phyloP scores from a whole-genome alignment of 2,888 invertebrate species.

The Agonopterix heracliana region DNA sequence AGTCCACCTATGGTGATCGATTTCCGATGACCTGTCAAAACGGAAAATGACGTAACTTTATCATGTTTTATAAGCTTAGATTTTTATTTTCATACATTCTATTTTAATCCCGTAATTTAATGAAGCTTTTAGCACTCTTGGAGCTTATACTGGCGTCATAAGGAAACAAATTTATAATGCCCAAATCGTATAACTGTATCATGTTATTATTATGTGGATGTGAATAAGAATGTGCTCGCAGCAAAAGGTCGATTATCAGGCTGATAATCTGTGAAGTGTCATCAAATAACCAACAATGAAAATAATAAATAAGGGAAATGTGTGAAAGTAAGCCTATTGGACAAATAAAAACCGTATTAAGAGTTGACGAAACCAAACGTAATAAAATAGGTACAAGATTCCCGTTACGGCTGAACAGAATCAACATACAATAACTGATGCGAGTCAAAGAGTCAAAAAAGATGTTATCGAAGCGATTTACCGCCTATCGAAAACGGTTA shows the following conservation, averaged over 20 bases:
- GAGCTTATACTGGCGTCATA: no score
- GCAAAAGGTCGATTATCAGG: no score
- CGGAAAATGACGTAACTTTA: conserved; percentile 13
- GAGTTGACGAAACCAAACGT: conserved; percentile 50
- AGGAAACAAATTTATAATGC: no score
- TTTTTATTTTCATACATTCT: no score
- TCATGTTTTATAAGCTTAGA: no score
- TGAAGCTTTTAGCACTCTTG: no score
- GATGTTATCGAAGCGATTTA: conserved; percentile 69
- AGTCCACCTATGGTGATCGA: conserved; percentile 30
- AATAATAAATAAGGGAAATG: conserved; percentile 44
- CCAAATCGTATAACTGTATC: no score
- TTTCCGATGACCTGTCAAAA: conserved; percentile 26
- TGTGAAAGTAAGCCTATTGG: conserved; percentile 46
- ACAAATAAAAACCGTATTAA: conserved; percentile 46
- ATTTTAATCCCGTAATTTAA: no score
- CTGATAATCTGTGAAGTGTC: conserved; percentile 13
- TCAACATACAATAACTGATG: conserved; percentile 63
- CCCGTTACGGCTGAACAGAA: conserved; percentile 53
- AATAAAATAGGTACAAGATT: conserved; percentile 51
- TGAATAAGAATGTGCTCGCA: no score
- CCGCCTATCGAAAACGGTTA: conserved; percentile 61
- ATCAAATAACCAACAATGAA: conserved; percentile 30
- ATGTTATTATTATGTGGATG: no score
- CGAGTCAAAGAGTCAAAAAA: conserved; percentile 53